phyloP scores from a whole-genome alignment of 2,113 vertebrate species.

The Xerus inauris region DNA sequence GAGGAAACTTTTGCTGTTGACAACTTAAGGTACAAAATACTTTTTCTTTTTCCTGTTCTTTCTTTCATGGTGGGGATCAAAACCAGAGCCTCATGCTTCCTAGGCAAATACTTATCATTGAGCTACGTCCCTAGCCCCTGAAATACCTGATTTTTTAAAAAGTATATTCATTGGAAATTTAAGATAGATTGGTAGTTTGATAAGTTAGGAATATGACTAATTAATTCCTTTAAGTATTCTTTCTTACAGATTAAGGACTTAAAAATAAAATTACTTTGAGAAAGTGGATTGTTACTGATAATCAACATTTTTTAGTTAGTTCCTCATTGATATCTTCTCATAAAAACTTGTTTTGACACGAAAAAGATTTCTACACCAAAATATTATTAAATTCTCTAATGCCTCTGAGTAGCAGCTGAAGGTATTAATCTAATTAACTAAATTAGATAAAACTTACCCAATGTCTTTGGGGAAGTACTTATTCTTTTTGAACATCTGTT shows the following conservation, averaged over 20 bases:
- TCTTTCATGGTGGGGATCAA: neutral
- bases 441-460: neutral
- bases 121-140: neutral
- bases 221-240: conserved; percentile 64
- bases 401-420: neutral
- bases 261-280: conserved; percentile 79
- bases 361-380: neutral
- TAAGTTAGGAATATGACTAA: neutral
- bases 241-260: conserved; percentile 28
- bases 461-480: neutral
- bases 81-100: neutral
- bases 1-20: neutral
- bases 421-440: conserved; percentile 12
- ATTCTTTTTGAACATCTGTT: neutral
- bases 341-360: conserved; percentile 58
- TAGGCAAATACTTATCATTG: too few species aligned
- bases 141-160: neutral
- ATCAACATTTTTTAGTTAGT: conserved; percentile 59
- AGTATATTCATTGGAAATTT: neutral
- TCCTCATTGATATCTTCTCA: conserved; percentile 54
- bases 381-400: neutral
- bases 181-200: neutral
- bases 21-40: neutral
- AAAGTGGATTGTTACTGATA: conserved; percentile 36
- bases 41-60: neutral